A percentile compares a stretch with the other conserved stretches of the same genome.
These are phyloP conservation scores for Miichthys miiuy DNA, from an alignment of 2,797 vertebrate species.

Conservation along the genomic window DNA sequence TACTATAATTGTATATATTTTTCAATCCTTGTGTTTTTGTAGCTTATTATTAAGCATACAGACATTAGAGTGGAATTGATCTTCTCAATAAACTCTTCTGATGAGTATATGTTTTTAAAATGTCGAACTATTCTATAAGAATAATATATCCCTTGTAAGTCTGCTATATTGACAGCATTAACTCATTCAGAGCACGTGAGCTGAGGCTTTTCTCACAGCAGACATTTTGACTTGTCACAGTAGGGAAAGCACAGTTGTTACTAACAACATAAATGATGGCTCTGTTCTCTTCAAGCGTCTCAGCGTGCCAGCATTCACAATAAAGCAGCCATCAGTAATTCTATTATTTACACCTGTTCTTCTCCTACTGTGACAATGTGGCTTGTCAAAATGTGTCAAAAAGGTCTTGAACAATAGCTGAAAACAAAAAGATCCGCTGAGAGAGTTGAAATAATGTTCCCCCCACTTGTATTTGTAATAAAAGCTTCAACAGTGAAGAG, in stretches of 20 bases:
- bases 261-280: not conserved
- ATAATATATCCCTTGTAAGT: not conserved
- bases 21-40: too few relatives aligned
- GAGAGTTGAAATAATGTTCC: not conserved
- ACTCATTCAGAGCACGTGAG: not conserved
- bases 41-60: too few relatives aligned
- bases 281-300: not conserved
- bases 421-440: not conserved
- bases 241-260: not conserved
- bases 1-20: too few relatives aligned
- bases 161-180: not conserved
- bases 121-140: not conserved
- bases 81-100: not conserved
- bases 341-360: not conserved
- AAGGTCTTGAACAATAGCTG: not conserved
- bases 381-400: constrained; percentile 8
- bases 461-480: constrained; percentile 9
- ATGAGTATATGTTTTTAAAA: too few relatives aligned
- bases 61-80: not conserved
- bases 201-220: not conserved
- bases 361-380: not conserved
- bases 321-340: not conserved
- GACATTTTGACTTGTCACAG: not conserved
- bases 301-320: not conserved
- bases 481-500: constrained; percentile 26